These are phyloP conservation scores for Drosophila persimilis DNA, from an alignment of 1,140 invertebrate genomes.

Conservation along the genomic window DNA sequence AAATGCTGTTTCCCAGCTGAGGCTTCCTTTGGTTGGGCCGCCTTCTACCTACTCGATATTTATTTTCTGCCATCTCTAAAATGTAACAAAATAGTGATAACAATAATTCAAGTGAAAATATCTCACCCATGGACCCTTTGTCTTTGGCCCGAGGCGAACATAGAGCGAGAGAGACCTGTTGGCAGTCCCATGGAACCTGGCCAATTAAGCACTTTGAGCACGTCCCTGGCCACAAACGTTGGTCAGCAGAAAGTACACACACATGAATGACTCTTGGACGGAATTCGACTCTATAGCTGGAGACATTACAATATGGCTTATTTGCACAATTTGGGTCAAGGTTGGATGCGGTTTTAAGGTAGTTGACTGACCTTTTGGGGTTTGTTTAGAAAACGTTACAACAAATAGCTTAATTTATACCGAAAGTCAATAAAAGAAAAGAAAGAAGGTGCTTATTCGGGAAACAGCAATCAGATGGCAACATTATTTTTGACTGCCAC, in stretches of 20 bases:
- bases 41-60: conserved; percentile 2
- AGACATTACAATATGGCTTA: conserved; percentile 39
- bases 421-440: neutral
- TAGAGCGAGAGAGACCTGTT: conserved; percentile 21
- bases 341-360: conserved; percentile 30
- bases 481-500: no score
- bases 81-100: conserved; percentile 19
- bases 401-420: neutral
- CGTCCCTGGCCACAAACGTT: conserved; percentile 41
- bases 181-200: conserved; percentile 34
- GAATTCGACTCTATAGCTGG: conserved; percentile 17
- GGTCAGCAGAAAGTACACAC: conserved; percentile 46
- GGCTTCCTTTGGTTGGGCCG: neutral
- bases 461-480: no score
- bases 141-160: conserved; percentile 13
- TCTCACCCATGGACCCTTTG: conserved; percentile 14
- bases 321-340: conserved; percentile 56
- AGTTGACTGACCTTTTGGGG: conserved; percentile 32
- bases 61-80: conserved; percentile 6
- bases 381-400: conserved; percentile 9
- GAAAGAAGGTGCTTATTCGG: no score
- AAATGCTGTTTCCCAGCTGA: neutral
- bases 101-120: conserved; percentile 42
- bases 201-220: conserved; percentile 70
- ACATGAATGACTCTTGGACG: conserved; percentile 19